phyloP scores from a whole-genome alignment of 2,113 vertebrate genomes.

The Psilopsiagon aymara region DNA sequence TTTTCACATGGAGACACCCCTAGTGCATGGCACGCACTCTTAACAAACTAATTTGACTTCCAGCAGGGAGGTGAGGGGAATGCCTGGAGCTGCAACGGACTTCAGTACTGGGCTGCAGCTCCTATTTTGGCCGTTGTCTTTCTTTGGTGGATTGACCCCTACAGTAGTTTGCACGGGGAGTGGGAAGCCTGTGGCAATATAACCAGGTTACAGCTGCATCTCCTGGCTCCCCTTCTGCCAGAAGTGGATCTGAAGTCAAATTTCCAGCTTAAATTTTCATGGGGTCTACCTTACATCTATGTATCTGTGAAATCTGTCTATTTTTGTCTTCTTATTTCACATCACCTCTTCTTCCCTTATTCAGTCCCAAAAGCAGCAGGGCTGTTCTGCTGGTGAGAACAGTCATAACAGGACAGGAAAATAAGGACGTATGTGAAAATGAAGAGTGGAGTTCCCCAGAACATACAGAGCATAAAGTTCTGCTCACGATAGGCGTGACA shows the following conservation, averaged over 20 bases:
- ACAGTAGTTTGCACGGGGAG: rapidly evolving
- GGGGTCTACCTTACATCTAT: background rate
- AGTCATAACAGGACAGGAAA: background rate
- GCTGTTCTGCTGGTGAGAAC: background rate
- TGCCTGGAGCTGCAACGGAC: background rate
- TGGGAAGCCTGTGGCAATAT: background rate
- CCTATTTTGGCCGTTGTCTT: rapidly evolving
- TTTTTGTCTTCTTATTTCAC: background rate
- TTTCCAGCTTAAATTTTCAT: background rate
- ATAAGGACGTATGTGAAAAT: background rate
- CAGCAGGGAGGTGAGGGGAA: background rate
- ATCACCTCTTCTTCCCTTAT: background rate
- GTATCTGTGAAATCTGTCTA: background rate
- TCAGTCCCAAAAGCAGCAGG: background rate
- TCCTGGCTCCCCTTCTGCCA: background rate
- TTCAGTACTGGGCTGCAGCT: background rate
- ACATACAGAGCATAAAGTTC: background rate
- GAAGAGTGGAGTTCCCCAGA: background rate
- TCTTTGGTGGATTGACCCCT: background rate
- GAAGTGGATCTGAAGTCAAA: background rate
- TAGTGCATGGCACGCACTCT: background rate
- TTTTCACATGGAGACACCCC: background rate
- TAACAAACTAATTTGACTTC: background rate
- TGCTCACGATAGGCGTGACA: background rate
- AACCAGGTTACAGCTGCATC: background rate